phyloP scores from a whole-genome alignment of 37 sponge, comb jelly and placozoan species.

The Crambe crambe region DNA sequence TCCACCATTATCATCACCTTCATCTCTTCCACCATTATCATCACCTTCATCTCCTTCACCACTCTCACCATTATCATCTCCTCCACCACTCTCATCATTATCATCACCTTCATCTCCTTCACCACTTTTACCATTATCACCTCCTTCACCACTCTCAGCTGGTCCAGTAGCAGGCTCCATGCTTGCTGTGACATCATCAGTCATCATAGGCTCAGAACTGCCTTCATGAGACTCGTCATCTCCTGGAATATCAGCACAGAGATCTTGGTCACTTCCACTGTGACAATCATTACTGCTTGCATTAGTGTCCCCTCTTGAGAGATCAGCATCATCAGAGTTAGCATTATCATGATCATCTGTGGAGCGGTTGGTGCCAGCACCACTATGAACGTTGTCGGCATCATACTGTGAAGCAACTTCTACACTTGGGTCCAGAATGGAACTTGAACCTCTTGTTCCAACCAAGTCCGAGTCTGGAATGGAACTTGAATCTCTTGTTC shows the following conservation, averaged over 20 bases:
- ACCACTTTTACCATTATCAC: not conserved
- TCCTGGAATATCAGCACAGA: not conserved
- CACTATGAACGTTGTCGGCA: no score
- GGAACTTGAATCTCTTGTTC: not conserved
- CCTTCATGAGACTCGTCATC: no score
- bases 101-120: conserved; percentile 1
- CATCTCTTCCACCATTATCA: no score
- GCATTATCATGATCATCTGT: no score
- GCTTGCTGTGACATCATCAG: not conserved
- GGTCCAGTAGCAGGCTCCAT: not conserved
- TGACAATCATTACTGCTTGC: not conserved
- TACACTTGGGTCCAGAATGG: not conserved
- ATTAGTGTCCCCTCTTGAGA: not conserved
- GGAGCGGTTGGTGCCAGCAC: no score
- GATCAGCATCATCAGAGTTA: conserved; percentile 4
- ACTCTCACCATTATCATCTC: not conserved
- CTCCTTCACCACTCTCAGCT: conserved; percentile 6
- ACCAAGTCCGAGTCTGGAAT: not conserved
- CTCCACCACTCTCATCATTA: not conserved
- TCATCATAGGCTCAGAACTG: not conserved
- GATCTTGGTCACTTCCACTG: not conserved
- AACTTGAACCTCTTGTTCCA: not conserved
- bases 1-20: no score
- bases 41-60: conserved; percentile 1
- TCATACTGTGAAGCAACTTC: not conserved